Conservation (phyloP, 2,797 vertebrate species). For the Glyptemys insculpta region DNA sequence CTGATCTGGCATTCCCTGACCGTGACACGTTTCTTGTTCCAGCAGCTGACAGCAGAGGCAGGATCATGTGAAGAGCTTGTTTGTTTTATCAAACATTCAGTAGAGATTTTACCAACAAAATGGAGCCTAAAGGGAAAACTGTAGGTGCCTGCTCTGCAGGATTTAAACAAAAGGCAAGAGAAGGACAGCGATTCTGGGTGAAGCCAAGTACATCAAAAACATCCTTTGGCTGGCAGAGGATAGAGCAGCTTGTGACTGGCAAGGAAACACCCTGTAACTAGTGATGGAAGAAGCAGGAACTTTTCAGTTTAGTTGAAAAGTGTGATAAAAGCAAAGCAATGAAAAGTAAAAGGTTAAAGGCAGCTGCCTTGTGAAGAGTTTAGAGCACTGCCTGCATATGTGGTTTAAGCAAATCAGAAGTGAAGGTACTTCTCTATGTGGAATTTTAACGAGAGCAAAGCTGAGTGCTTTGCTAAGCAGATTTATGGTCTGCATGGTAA, state of each 20-base stretch:
- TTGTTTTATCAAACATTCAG: not conserved
- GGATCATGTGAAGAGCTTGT: too few species aligned
- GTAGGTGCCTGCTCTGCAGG: not conserved
- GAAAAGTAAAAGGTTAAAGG: conserved; percentile 37
- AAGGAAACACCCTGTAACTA: not conserved
- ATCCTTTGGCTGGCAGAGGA: not conserved
- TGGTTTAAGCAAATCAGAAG: conserved; percentile 67
- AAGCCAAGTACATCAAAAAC: not conserved
- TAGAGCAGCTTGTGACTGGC: not conserved
- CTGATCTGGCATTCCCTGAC: not conserved
- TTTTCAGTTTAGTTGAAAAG: conserved; percentile 48
- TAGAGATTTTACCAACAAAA: not conserved
- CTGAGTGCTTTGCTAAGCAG: conserved; percentile 31
- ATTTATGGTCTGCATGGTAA: conserved; percentile 48
- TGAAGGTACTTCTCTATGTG: conserved; percentile 50
- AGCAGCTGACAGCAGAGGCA: not conserved
- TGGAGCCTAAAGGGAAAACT: not conserved
- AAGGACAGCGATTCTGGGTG: not conserved
- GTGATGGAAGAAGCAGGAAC: not conserved
- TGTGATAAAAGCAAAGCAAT: not conserved
- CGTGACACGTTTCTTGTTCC: not conserved
- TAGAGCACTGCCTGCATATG: conserved; percentile 26
- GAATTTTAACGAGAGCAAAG: conserved; percentile 57
- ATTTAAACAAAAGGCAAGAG: not conserved
- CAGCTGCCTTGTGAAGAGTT: conserved; percentile 48